phyloP scores from a whole-genome alignment of 2,113 vertebrate species.

The Mustela nigripes region DNA sequence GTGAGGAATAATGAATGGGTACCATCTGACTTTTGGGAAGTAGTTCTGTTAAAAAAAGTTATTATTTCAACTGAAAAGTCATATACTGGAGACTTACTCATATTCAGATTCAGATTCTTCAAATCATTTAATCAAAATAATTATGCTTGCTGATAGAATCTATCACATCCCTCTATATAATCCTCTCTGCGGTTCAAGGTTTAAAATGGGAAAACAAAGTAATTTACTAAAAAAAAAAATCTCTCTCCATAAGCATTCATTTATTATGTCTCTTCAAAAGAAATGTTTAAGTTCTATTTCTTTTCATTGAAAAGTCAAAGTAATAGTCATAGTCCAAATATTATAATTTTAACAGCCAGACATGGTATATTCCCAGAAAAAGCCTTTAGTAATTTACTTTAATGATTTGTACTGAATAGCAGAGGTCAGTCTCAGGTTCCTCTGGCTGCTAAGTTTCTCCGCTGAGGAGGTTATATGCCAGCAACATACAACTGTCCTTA shows the following conservation, averaged over 20 bases:
- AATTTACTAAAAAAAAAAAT: conserved; percentile 22
- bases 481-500: neutral
- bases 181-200: neutral
- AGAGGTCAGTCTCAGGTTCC: neutral
- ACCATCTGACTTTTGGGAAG: neutral
- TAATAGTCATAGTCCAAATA: neutral
- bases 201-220: neutral
- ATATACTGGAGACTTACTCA: neutral
- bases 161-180: neutral
- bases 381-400: neutral
- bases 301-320: neutral
- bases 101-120: neutral
- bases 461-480: neutral
- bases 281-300: neutral
- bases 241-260: neutral
- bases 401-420: neutral
- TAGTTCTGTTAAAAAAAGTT: conserved; percentile 7
- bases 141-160: neutral
- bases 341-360: neutral
- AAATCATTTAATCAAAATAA: conserved; percentile 13
- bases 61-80: neutral
- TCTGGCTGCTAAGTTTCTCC: neutral
- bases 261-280: neutral
- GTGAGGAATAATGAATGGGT: neutral
- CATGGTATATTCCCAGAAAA: neutral